Conservation (phyloP, 2,113 vertebrate species). For the Crotophaga sulcirostris region DNA sequence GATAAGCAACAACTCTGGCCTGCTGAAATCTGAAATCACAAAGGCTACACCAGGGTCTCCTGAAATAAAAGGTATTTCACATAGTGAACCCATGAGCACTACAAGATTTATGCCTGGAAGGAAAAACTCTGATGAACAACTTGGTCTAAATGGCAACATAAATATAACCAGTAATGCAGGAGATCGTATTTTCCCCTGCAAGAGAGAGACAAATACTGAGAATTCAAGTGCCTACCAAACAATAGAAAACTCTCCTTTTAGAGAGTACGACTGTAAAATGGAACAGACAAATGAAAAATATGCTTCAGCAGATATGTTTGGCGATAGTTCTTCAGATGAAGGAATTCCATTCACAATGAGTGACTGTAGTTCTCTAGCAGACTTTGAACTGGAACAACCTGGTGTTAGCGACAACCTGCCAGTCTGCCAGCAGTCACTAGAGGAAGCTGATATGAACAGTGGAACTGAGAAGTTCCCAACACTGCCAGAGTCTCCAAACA, state of each 20-base stretch:
- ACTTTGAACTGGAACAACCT: neutral
- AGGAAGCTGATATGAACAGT: neutral
- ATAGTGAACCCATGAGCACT: neutral
- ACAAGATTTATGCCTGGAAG: neutral
- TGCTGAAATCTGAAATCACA: neutral
- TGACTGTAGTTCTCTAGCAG: constrained; percentile 45
- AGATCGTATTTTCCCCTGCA: neutral
- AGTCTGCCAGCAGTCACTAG: accelerated
- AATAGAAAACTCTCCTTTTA: neutral
- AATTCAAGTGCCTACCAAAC: neutral
- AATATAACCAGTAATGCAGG: neutral
- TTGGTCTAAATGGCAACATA: neutral
- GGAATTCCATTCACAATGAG: constrained; percentile 74
- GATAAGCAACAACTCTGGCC: neutral
- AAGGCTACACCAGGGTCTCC: neutral
- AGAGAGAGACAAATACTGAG: neutral
- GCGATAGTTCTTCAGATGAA: constrained; percentile 51
- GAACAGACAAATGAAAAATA: neutral
- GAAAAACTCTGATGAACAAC: neutral
- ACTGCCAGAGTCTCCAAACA: neutral
- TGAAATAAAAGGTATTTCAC: neutral
- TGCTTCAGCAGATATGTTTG: neutral
- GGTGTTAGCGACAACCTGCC: neutral
- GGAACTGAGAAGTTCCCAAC: neutral
- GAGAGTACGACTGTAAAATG: neutral